Base-by-base conservation (phyloP, 1,140 invertebrate genomes). In the Leptopilina boulardi region DNA sequence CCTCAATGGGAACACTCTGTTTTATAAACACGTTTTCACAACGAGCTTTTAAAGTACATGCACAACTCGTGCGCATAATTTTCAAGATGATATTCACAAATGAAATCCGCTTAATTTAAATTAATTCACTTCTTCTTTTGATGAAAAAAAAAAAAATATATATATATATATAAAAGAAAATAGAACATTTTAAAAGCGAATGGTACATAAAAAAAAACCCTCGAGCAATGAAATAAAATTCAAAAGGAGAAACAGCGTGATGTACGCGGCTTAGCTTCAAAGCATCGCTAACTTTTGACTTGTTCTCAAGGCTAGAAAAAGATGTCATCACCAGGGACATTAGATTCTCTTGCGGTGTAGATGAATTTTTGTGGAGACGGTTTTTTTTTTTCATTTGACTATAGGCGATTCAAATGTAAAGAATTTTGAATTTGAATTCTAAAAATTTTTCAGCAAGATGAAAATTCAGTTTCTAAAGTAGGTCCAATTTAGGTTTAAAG, bases 111-210 rank as follows among this genome's bases (percentile, higher is more conserved):
- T 47, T 47, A 47, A 47, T 47, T 47, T 47, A 47, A n/a, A 47
- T 47, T 47, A 47, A 47, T 47, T 47, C 44, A 47, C 44, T 47
- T 47, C 44, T 47, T 47, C 44, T n/a, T 47, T 47, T 47, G 44
- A 47, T 15, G 13, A 47, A 1, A 47, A 13, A n/a, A n/a, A n/a
- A n/a, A n/a, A n/a, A n/a, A n/a, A n/a, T n/a, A n/a, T n/a, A n/a
- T n/a, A n/a, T n/a, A n/a, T n/a, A n/a, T n/a, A 47, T 15, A 4
- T 47, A n/a, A 47, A 47, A n/a, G 44, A n/a, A n/a, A 1, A n/a
- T n/a, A 2, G 44, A 47, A n/a, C 30, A 47, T 47, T 47, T 47
- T 47, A 47, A 47, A 47, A 47, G 44, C 44, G 15, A 47, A 6
- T n/a, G 4, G 42, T 44, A 15, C 13, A 2, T 47, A 34, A 47